phyloP scores from a whole-genome alignment of 1,140 invertebrate species.

The Penaeus vannamei region DNA sequence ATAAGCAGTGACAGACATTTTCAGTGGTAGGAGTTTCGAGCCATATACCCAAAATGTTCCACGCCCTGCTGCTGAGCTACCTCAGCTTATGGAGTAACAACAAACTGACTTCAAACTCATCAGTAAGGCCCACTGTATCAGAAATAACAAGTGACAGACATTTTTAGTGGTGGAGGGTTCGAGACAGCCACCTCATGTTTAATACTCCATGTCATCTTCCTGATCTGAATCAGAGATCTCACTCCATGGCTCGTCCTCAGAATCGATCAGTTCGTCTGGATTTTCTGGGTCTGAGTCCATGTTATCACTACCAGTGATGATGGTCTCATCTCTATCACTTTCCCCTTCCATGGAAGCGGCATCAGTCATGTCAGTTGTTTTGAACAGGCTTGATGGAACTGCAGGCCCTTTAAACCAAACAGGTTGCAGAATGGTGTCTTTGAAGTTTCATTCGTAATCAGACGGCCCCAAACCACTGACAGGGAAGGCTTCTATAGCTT shows the following conservation, averaged over 20 bases:
- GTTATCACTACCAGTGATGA: neutral
- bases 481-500: neutral
- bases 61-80: neutral
- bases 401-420: slow-evolving; percentile 8
- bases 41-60: neutral
- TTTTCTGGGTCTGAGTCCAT: too few species aligned
- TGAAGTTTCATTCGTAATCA: neutral
- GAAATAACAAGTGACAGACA: too few species aligned
- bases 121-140: too few species aligned
- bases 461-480: neutral
- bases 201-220: slow-evolving; percentile 16
- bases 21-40: neutral
- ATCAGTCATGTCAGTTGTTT: too few species aligned
- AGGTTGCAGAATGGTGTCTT: slow-evolving; percentile 1
- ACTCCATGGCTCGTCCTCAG: slow-evolving; percentile 21
- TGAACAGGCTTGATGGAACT: neutral
- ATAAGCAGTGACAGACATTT: slow-evolving; percentile 12
- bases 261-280: neutral
- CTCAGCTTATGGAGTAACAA: slow-evolving; percentile 6
- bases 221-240: slow-evolving; percentile 6
- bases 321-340: neutral
- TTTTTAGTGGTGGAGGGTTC: too few species aligned
- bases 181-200: neutral
- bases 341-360: neutral
- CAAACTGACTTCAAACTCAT: too few species aligned